Evolutionary conservation across 2,113 vertebrate genomes (phyloP), one percentile per base, ranked within the genome.

Genomic region (Ceyx margarethae): DNA sequence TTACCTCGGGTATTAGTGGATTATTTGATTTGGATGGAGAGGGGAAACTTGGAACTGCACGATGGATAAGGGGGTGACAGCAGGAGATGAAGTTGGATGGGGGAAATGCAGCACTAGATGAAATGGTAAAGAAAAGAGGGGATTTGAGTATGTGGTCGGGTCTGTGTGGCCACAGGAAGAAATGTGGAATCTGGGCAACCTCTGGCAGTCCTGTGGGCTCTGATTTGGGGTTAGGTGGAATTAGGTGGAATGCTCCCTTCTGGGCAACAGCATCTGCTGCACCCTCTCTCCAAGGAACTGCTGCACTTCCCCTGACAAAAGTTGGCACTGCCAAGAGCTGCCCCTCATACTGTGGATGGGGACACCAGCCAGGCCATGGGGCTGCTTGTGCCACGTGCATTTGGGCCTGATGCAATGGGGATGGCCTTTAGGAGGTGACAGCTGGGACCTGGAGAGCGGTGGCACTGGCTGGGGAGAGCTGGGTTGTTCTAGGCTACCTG

Each of bases 381-480:
- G 51, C n/a, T 26, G 1, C 6, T 23, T 0, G 5, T 5, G 37
- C 45, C 48, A 4, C 1, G 25, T 6, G 25, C 5, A 6, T 20
- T 0, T 5, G 6, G 43, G 35, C 37, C 56, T 37, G 42, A 53
- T 23, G 31, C 10, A 5, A 1, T 3, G 31, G 65, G 25, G 6
- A 2, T 12, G 33, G 21, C 22, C 50, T 57, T 1, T 0, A 3
- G 1, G 0, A 35, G 74, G 69, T 18, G 73, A 2, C 68, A 71
- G 1, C 25, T 22, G 19, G 60, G 33, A 33, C 28, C n/a, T 8
- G 25, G 8, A 14, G 18, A 6, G 16, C 2, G 68, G 40, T 53
- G 74, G 60, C 58, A n/a, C 33, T n/a, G 66, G 42, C 12, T 18
- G 6, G 15, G 21, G 31, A 21, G 53, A 51, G 14, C 9, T 1